Evolutionary conservation across 2,113 vertebrate genomes (phyloP).

Genomic region (Coptodon rendalli): DNA sequence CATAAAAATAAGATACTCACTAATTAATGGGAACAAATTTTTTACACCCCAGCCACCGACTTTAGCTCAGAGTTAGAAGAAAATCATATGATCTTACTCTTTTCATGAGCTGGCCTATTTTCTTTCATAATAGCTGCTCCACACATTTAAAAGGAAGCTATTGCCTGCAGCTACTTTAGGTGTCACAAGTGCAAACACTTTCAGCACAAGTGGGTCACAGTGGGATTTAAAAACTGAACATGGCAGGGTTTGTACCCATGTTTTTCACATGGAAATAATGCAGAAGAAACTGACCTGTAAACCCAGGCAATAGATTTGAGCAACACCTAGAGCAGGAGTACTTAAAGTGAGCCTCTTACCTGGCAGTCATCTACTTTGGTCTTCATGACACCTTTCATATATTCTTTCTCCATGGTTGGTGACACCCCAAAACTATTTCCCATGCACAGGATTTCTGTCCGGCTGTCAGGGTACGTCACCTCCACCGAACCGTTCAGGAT

Average conservation of each 20-base stretch:
- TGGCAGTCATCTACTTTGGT: slow-evolving; percentile 99
- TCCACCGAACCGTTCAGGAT: slow-evolving; percentile 98
- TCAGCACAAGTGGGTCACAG: not conserved
- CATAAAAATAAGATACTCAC: not conserved
- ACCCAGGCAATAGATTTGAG: not conserved
- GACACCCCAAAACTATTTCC: slow-evolving; percentile 98
- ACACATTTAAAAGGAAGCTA: not conserved
- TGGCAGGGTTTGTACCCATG: not conserved
- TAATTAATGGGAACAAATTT: not conserved
- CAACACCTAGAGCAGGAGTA: not conserved
- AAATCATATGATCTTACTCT: not conserved
- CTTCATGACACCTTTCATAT: slow-evolving; percentile 98
- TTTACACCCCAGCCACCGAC: not conserved
- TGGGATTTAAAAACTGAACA: not conserved
- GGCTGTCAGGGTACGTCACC: slow-evolving; percentile 89
- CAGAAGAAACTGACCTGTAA: not conserved
- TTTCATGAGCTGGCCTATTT: not conserved
- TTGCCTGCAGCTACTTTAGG: not conserved
- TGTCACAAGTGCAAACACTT: not conserved
- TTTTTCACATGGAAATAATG: not conserved
- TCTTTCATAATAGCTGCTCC: not conserved
- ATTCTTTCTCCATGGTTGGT: slow-evolving; percentile 95
- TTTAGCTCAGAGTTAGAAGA: not conserved
- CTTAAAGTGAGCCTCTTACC: slow-evolving; percentile 65
- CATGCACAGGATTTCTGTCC: slow-evolving; percentile 95